Conservation (phyloP, 2,888 invertebrate genomes). For the Eurois occulta region DNA sequence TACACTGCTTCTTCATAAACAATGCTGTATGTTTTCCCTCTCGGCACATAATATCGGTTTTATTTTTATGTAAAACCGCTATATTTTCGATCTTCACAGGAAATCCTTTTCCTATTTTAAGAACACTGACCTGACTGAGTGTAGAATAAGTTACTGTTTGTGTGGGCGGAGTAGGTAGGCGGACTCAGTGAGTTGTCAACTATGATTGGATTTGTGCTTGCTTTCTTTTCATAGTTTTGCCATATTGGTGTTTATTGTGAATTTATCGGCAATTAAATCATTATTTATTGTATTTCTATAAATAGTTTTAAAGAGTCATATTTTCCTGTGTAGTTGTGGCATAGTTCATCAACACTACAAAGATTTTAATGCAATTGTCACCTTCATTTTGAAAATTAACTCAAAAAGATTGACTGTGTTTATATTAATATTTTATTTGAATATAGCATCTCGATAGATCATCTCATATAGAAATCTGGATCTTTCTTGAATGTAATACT, state of each 20-base stretch:
- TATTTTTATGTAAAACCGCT: too few species aligned
- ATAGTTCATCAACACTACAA: not conserved
- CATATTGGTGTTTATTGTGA: not conserved
- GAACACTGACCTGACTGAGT: constrained; percentile 41
- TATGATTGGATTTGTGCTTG: constrained; percentile 26
- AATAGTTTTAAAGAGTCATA: not conserved
- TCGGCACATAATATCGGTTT: too few species aligned
- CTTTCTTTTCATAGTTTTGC: constrained; percentile 42
- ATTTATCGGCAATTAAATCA: not conserved
- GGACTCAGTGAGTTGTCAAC: constrained; percentile 37
- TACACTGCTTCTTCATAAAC: too few species aligned
- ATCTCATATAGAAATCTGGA: too few species aligned
- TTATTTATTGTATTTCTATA: rapidly evolving
- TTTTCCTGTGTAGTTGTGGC: not conserved
- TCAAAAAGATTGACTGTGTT: not conserved
- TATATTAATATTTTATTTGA: not conserved
- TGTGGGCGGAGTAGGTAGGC: constrained; percentile 61
- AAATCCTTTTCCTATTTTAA: constrained; percentile 61
- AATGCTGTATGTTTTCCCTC: too few species aligned
- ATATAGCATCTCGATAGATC: too few species aligned
- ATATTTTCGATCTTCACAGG: constrained; percentile 41
- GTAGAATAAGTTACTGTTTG: constrained; percentile 31
- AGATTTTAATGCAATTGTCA: not conserved
- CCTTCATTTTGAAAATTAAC: not conserved
- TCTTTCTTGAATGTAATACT: not conserved